These are phyloP conservation scores for Mystacornis crossleyi DNA, from an alignment of 2,113 vertebrate species.

Conservation along the genomic window DNA sequence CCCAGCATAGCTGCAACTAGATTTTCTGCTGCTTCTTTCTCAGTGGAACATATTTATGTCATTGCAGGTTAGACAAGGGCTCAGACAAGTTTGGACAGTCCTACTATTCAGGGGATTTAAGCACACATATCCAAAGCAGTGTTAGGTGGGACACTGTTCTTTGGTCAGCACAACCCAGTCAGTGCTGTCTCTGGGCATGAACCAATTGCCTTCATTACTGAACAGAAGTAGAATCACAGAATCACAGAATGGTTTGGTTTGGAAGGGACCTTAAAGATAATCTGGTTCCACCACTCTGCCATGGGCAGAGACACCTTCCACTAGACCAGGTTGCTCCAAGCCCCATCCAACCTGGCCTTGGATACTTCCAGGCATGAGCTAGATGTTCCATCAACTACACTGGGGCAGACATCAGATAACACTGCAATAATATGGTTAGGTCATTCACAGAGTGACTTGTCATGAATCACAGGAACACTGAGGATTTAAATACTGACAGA, in stretches of 20 bases:
- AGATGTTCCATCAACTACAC: not conserved
- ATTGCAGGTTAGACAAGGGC: not conserved
- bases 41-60: not conserved
- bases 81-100: not conserved
- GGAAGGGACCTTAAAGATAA: not conserved
- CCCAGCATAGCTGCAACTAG: not conserved
- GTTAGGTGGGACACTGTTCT: not conserved
- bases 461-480: not conserved
- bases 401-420: not conserved
- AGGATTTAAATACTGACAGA: not conserved
- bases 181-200: not conserved
- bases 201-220: not conserved
- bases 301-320: not conserved
- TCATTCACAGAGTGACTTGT: not conserved
- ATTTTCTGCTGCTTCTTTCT: not conserved
- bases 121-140: not conserved
- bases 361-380: not conserved
- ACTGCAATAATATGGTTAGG: not conserved
- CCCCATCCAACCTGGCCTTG: fast-evolving
- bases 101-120: not conserved
- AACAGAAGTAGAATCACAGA: not conserved
- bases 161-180: not conserved
- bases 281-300: not conserved
- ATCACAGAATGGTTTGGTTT: not conserved
- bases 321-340: not conserved